Evolutionary conservation across 2,113 vertebrate species (phyloP).

Genomic region (Megalops atlanticus): DNA sequence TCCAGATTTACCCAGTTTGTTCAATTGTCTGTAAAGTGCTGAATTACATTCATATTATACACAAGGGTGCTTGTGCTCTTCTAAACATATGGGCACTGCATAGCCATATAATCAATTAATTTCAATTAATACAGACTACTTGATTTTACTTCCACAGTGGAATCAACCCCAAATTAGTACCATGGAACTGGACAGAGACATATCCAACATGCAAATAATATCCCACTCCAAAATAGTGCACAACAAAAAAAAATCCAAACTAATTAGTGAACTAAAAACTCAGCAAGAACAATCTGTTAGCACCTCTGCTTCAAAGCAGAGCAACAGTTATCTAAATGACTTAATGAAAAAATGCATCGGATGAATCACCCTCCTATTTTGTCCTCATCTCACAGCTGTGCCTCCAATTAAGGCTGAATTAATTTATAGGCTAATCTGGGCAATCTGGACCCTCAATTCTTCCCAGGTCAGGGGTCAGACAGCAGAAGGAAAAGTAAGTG

Average conservation of each 20-base stretch:
- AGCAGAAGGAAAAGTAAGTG: conserved; percentile 27
- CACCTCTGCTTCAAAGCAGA: neutral
- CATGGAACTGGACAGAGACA: too few relatives aligned
- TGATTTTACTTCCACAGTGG: too few relatives aligned
- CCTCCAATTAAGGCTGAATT: conserved; percentile 23
- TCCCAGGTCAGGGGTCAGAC: conserved; percentile 1
- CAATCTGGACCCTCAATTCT: neutral
- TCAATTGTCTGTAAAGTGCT: neutral
- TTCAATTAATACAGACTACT: too few relatives aligned
- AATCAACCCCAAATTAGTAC: too few relatives aligned
- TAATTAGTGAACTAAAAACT: too few relatives aligned
- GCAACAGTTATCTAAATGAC: neutral
- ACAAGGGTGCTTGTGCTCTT: neutral
- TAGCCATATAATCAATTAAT: too few relatives aligned
- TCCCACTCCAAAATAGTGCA: too few relatives aligned
- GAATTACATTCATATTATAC: neutral
- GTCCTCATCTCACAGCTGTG: neutral
- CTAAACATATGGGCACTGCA: neutral
- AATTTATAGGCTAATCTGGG: conserved; percentile 33
- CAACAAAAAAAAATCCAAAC: too few relatives aligned
- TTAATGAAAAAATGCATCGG: neutral
- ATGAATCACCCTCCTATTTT: neutral
- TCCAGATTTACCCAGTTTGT: neutral
- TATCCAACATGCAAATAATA: too few relatives aligned
- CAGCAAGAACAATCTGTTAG: neutral